Conservation (phyloP, 2,888 invertebrate genomes). For the Hirtodrosophila histrioides region DNA sequence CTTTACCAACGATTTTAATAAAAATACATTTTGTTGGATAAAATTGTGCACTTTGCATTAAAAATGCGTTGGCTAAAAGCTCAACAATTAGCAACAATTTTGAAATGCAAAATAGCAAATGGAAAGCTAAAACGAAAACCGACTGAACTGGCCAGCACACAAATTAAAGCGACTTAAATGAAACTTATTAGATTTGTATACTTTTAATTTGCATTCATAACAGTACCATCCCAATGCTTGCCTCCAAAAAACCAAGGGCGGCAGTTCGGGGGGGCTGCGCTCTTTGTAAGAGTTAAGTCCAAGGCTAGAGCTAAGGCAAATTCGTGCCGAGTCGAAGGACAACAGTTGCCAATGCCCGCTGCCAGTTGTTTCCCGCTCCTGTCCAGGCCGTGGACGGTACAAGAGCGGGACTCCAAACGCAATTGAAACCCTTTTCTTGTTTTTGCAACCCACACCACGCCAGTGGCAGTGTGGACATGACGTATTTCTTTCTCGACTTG, state of each 20-base stretch:
- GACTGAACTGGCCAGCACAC: slow-evolving; percentile 29
- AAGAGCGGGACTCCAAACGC: slow-evolving; percentile 32
- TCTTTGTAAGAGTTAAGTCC: slow-evolving; percentile 44
- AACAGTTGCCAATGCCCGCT: slow-evolving; percentile 63
- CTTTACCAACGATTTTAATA: slow-evolving; percentile 44
- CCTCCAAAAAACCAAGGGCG: slow-evolving; percentile 27
- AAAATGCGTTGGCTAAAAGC: slow-evolving; percentile 77
- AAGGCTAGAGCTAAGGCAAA: slow-evolving; percentile 36
- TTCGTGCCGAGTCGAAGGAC: slow-evolving; percentile 41
- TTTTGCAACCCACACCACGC: slow-evolving; percentile 36
- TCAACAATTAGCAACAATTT: slow-evolving; percentile 79
- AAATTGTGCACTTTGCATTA: slow-evolving; percentile 73
- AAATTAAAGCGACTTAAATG: slow-evolving; percentile 81
- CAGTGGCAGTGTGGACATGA: slow-evolving; percentile 62
- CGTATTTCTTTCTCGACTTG: slow-evolving; percentile 69
- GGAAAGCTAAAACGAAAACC: slow-evolving; percentile 32
- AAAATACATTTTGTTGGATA: slow-evolving; percentile 46
- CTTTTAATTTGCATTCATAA: slow-evolving; percentile 84
- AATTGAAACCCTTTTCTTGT: slow-evolving; percentile 77
- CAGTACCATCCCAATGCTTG: slow-evolving; percentile 56
- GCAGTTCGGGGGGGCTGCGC: slow-evolving; percentile 9
- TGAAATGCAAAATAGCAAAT: slow-evolving; percentile 63
- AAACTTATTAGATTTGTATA: slow-evolving; percentile 83
- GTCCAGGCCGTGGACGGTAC: slow-evolving; percentile 27
- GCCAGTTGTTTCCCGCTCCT: slow-evolving; percentile 46